Evolutionary conservation across 2,888 invertebrate species (phyloP), one percentile per base, ranked within the genome.

Genomic region (Drosophila neotestacea): DNA sequence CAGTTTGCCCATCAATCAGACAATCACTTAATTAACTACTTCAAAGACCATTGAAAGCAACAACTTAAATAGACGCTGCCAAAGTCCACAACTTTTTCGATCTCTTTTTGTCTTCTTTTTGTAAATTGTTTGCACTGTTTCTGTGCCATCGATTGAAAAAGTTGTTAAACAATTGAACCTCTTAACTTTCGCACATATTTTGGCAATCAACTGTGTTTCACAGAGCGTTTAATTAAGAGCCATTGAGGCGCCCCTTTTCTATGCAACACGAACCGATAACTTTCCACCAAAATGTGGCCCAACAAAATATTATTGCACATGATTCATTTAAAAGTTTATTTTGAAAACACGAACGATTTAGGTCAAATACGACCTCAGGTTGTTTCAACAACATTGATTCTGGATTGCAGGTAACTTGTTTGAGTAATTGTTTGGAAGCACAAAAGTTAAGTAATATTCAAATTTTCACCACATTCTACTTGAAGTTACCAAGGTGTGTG

Each of bases 1-100:
- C 47, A 55, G 44, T 27, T 22, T 30, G 39, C 46, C 74, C 70
- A 76, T 85, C 87, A 89, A 85, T 89, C 88, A 84, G 73, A 70
- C 81, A 79, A 89, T 87, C 81, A 87, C 89, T 85, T 89, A 87
- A 85, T 85, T 89, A 85, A 79, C 82, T 71, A 69, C 75, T 85
- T 73, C 75, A 85, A 64, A 72, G 60, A 56, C 58, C 63, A 74
- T 51, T 58, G 60, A 59, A 46, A 67, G 66, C 55, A 56, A 48
- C 58, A 86, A 58, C 59, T 68, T 66, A 56, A 71, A 73, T 62
- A 80, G 65, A 64, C 52, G 65, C 51, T 58, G 47, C 22, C 52
- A 55, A 82, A 68, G 67, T 66, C 46, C 73, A 54, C 52, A 85
- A 73, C 73, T 79, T 72, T 50, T 67, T 59, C 63, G 22, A 9